These are phyloP conservation scores for Anabacerthia variegaticeps DNA, from an alignment of 2,797 vertebrate genomes.

Conservation along the genomic window DNA sequence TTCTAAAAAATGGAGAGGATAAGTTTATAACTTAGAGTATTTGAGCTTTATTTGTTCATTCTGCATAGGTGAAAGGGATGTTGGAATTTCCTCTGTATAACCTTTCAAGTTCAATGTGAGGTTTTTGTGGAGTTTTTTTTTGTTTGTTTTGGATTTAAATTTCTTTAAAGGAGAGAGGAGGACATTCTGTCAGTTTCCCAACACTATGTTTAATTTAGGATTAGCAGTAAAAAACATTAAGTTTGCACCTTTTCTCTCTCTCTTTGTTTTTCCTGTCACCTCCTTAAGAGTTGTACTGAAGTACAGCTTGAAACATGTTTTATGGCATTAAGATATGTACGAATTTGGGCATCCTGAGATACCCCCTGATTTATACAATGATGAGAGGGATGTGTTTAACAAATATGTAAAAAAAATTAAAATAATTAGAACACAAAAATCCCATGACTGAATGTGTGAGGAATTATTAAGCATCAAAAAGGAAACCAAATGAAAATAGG, in stretches of 20 bases:
- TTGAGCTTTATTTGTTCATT: background rate
- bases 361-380: background rate
- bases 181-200: background rate
- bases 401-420: background rate
- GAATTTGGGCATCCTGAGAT: background rate
- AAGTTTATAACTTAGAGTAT: background rate
- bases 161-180: background rate
- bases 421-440: background rate
- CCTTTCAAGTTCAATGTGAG: background rate
- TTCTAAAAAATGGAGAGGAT: rapidly evolving
- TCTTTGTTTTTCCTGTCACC: background rate
- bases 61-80: background rate
- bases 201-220: background rate
- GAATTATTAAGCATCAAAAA: background rate
- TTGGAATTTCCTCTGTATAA: background rate
- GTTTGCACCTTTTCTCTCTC: background rate
- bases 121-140: rapidly evolving
- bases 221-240: background rate
- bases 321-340: background rate
- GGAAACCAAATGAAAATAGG: background rate
- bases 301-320: background rate
- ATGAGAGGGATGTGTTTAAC: background rate
- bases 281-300: background rate
- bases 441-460: background rate
- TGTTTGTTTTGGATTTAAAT: background rate